A percentile compares a stretch with the other conserved stretches of the same genome.
Conservation (phyloP, 2,113 vertebrate genomes). For the Pseudois nayaur region DNA sequence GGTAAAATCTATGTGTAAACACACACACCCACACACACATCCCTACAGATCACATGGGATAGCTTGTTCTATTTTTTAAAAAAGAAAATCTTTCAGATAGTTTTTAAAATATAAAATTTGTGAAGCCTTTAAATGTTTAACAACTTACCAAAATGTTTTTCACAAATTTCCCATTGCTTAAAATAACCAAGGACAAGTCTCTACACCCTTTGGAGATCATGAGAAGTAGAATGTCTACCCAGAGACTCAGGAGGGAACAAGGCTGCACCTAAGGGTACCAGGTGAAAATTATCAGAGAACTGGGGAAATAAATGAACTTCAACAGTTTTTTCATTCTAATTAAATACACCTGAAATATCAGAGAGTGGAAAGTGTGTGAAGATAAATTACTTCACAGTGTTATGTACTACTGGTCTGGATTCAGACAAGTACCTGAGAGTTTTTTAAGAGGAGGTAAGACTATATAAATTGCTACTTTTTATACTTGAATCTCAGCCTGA, state of each 20-base stretch:
- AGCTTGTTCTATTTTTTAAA: neutral
- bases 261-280: neutral
- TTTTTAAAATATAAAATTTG: neutral
- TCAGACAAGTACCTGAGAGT: neutral
- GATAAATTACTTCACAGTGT: neutral
- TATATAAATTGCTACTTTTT: neutral
- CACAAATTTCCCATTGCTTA: neutral
- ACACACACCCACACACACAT: neutral
- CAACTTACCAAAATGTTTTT: neutral
- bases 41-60: neutral
- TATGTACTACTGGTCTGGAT: neutral
- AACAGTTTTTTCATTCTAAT: neutral
- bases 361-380: neutral
- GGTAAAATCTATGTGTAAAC: neutral
- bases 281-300: neutral
- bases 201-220: rapidly evolving
- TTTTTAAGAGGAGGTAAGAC: neutral
- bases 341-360: neutral
- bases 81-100: neutral
- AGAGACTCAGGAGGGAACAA: neutral
- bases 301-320: neutral
- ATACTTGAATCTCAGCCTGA: neutral
- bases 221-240: neutral
- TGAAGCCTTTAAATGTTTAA: neutral
- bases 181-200: neutral